Evolutionary conservation across 2,797 vertebrate species (phyloP), one percentile per base, ranked within the genome.

Genomic region (Artibeus lituratus): DNA sequence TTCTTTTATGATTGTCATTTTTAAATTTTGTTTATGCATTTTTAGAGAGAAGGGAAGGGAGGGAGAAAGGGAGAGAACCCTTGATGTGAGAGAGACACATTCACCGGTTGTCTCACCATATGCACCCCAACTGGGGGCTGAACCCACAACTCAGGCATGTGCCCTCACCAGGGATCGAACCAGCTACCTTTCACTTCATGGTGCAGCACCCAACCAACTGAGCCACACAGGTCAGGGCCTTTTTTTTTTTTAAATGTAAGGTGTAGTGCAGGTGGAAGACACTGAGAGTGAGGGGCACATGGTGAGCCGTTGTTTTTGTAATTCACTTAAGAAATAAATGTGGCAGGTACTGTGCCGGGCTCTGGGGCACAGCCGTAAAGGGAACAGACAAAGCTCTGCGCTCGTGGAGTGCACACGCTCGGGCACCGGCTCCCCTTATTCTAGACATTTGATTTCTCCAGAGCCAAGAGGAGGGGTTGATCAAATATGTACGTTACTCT

Each of bases 401-500:
- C n/a, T 81, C 37, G 2, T 2, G 10, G 55, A 49, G 15, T 11
- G 44, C 32, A 37, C 0, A 0, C 77, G 94, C 42, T 39, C 51
- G n/a, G 39, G 10, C 3, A 6, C 18, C 24, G 51, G 9, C 21
- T 35, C 4, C 78, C 77, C 19, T 81, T 59, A 55, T 89, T 91
- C 32, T n/a, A 96, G 95, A 82, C 74, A 26, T 14, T 97, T 77
- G 35, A 57, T 32, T 91, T 74, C 95, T 84, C n/a, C 72, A 51
- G 44, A 73, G n/a, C 35, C 67, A 73, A 49, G 19, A 73, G 44
- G 51, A 97, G 95, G 94, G 94, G 96, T 73, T 96, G 86, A 94
- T 96, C 35, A 90, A 96, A 94, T 95, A 93, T 92, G 86, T 93
- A 37, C 29, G n/a, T 37, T 94, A 59, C 87, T 93, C 97, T 92